Conservation (phyloP, 53 echinoderm and acorn worm genomes). For the Actinopyga echinites region DNA sequence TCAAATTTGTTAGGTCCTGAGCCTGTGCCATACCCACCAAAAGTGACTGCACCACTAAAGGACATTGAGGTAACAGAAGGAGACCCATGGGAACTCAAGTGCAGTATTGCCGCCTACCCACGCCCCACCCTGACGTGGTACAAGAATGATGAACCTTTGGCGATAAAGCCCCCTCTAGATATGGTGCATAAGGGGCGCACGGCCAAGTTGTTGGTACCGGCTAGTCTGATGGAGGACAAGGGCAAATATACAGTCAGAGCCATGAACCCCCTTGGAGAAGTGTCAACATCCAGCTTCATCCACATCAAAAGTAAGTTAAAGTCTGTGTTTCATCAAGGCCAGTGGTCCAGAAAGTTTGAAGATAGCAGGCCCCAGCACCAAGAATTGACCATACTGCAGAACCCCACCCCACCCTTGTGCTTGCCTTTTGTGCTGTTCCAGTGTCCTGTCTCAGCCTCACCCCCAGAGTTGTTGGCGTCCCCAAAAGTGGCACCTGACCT, state of each 20-base stretch:
- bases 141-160: slow-evolving; percentile 59
- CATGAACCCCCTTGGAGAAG: slow-evolving; percentile 17
- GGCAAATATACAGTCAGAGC: slow-evolving; percentile 58
- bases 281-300: slow-evolving; percentile 1
- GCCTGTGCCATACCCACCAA: slow-evolving; percentile 32
- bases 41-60: slow-evolving; percentile 32
- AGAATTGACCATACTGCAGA: too few species aligned
- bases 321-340: too few species aligned
- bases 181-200: slow-evolving; percentile 36
- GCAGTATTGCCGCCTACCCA: slow-evolving; percentile 63
- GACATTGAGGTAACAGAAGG: slow-evolving; percentile 53
- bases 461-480: too few species aligned
- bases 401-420: too few species aligned
- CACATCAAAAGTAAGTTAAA: slow-evolving; percentile 9
- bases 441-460: too few species aligned
- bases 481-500: too few species aligned
- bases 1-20: slow-evolving; percentile 14
- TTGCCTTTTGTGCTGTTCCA: too few species aligned
- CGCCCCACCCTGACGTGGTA: slow-evolving; percentile 68
- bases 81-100: slow-evolving; percentile 61
- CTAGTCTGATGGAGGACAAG: slow-evolving; percentile 42
- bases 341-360: too few species aligned
- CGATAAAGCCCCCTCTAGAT: slow-evolving; percentile 9
- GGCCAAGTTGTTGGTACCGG: slow-evolving; percentile 46
- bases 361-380: too few species aligned